A percentile compares a stretch with the other conserved stretches of the same genome.
Evolutionary conservation across 2,113 vertebrate genomes (phyloP).

Genomic region (Poeciliopsis retropinna): DNA sequence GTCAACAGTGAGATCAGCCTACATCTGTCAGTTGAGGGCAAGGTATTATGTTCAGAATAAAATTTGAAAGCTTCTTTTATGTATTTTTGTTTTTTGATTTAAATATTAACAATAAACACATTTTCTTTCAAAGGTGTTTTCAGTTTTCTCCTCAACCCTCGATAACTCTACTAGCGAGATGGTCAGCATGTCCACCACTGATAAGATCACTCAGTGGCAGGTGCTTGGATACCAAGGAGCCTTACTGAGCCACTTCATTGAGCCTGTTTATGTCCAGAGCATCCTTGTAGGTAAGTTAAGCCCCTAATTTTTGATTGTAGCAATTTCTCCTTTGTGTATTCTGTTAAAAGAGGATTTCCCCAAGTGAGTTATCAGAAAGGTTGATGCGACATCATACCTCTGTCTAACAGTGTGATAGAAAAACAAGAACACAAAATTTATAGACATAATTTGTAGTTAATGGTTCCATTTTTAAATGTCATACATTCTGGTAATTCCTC

Average conservation of each 20-base stretch:
- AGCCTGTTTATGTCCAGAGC: conserved; percentile 89
- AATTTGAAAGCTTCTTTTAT: neutral
- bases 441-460: neutral
- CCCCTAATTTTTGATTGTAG: too few relatives aligned
- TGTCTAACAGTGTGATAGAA: neutral
- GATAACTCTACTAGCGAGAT: conserved; percentile 70
- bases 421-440: neutral
- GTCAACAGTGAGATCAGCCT: conserved; percentile 87
- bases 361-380: neutral
- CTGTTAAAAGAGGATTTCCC: neutral
- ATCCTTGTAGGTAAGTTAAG: conserved; percentile 86
- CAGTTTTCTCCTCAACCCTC: conserved; percentile 80
- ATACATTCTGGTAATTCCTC: neutral
- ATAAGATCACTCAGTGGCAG: conserved; percentile 95
- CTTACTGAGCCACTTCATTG: conserved; percentile 92
- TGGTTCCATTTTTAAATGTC: neutral
- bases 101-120: neutral
- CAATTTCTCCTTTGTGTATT: neutral
- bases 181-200: conserved; percentile 90
- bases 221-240: conserved; percentile 94
- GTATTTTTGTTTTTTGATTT: neutral
- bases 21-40: conserved; percentile 89
- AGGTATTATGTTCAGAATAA: conserved; percentile 61
- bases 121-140: conserved; percentile 74
- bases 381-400: too few relatives aligned